phyloP scores from a whole-genome alignment of 2,888 invertebrate species.

The Apotomis turbidana region DNA sequence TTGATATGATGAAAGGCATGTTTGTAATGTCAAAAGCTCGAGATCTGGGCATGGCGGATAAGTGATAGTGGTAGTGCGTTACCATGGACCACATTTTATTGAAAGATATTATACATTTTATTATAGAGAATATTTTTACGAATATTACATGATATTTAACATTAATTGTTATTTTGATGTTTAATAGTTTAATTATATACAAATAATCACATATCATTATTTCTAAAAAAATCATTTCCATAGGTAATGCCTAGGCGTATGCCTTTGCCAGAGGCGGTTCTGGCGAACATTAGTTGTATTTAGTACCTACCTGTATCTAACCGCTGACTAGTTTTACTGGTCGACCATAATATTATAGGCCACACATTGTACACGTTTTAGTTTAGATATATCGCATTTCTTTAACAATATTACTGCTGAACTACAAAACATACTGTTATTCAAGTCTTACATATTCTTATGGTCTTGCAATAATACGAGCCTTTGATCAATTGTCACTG shows the following conservation, averaged over 20 bases:
- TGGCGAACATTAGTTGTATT: not conserved
- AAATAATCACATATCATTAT: slow-evolving; percentile 80
- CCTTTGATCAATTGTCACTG: slow-evolving; percentile 7
- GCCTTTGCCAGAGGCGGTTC: too few species aligned
- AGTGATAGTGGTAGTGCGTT: slow-evolving; percentile 65
- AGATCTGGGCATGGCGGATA: slow-evolving; percentile 50
- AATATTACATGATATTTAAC: slow-evolving; percentile 82
- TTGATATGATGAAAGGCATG: not conserved
- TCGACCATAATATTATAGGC: not conserved
- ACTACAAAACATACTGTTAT: slow-evolving; percentile 4
- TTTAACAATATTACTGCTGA: slow-evolving; percentile 11
- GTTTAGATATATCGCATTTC: slow-evolving; percentile 25
- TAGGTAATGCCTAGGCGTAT: slow-evolving; percentile 45
- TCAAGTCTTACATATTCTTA: slow-evolving; percentile 2
- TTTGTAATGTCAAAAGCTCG: not conserved
- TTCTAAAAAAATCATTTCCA: slow-evolving; percentile 60
- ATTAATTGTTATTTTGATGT: slow-evolving; percentile 73
- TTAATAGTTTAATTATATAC: slow-evolving; percentile 72
- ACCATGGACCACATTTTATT: slow-evolving; percentile 68
- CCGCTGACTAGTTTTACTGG: not conserved
- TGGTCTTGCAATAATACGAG: slow-evolving; percentile 16
- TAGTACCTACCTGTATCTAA: not conserved
- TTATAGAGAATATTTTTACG: slow-evolving; percentile 71
- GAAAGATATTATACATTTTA: slow-evolving; percentile 68
- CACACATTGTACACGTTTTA: slow-evolving; percentile 14